Evolutionary conservation across 2,797 vertebrate genomes (phyloP), one percentile per base, ranked within the genome.

Genomic region (Myripristis murdjan): DNA sequence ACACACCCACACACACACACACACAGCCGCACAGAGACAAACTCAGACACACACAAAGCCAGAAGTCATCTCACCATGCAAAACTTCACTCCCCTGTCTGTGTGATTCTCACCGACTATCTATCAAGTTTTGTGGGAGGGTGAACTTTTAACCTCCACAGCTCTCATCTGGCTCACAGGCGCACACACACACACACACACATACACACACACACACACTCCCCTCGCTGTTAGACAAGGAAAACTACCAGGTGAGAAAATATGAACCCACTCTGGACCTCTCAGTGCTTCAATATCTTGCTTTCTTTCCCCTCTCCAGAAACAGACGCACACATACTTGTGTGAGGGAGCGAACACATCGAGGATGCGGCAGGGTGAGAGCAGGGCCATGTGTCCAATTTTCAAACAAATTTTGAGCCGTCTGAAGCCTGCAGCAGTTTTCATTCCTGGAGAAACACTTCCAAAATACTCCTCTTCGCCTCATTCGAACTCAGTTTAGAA

Each of bases 1-100:
- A 31, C 20, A 63, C 20, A 37, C 68, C 59, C 44, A 11, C 49
- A 11, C 15, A n/a, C 47, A 73, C 43, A 84, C 70, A 71, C 74
- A 20, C 26, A 6, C 26, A 33, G 5, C 7, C 6, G 7, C 6
- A 33, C 33, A 6, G 33, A 33, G 39, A 65, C 46, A 35, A n/a
- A 56, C 22, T 37, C 26, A 60, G 16, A 59, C 16, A 60, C 37
- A 35, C 44, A 9, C 60, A 49, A 22, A 4, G 8, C 54, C 11
- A 53, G 51, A 12, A 24, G 51, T 53, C 14, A 49, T 22, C 48
- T 49, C 48, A 10, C 7, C 18, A 22, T 22, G 4, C 18, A 24
- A 49, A 49, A 49, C 20, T 49, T 20, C 20, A 14, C 39, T 43
- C 48, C 48, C 23, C 9, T 49, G 3, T 49, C 18, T 22, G 12